Evolutionary conservation across 2,888 invertebrate genomes (phyloP), one percentile per base, ranked within the genome.

Genomic region (Oscheius sp.): DNA sequence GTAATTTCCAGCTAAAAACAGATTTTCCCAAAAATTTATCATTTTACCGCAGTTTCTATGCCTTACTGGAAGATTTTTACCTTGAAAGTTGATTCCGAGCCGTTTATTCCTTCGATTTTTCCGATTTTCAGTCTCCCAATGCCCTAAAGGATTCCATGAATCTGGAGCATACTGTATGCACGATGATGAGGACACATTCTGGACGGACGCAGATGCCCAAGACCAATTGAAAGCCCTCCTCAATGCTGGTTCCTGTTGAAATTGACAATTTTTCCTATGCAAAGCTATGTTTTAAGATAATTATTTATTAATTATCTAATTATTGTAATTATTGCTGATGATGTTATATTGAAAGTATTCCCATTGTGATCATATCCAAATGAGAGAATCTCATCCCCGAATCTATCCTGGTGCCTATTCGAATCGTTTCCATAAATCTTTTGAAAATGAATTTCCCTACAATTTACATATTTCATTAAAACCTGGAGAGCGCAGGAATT

Each of bases 111-210:
- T 18, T 1, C 1, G 53, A 53, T 12, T 18, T 21, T 18, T 21
- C 21, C 9, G 1, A 25, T 18, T 78, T 85, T 73, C 74, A 86
- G 86, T 87, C 71, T 81, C 85, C 0, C 76, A 79, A 59, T 87
- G 86, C 59, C 87, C 87, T 12, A 59, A 70, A 23, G 86, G 85
- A 9, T 86, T 87, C 77, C 82, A 84, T 61, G 86, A 84, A 72
- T 82, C 82, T 29, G 85, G 85, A 1, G 85, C 83, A 16, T 81
- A 84, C 63, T 87, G 87, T 56, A 81, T 81, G 78, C 84, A 85
- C 69, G 85, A 85, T 64, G 81, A 86, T 61, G 87, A 87, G 59
- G 86, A 87, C 25, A 76, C 77, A 21, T 87, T 87, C 79, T 87
- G 86, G 87, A 70, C 71, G 68, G 76, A 82, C 56, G 78, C 80